Evolutionary conservation across 37 sponge, comb jelly and placozoan genomes (phyloP).

Genomic region (Lycopodina hypogea): DNA sequence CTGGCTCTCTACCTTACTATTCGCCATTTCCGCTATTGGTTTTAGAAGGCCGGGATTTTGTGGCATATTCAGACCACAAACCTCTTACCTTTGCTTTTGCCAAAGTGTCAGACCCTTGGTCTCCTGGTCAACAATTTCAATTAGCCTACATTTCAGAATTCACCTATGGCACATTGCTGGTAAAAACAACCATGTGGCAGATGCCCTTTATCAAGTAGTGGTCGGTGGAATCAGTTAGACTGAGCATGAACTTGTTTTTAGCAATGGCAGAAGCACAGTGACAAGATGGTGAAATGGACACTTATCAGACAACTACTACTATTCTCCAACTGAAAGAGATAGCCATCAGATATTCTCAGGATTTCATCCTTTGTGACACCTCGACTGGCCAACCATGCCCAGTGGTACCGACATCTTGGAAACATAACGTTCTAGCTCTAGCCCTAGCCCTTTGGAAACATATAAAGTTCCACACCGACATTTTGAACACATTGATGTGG

Average conservation of each 20-base stretch:
- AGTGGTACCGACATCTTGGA: constrained; percentile 23
- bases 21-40: constrained; percentile 48
- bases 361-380: constrained; percentile 28
- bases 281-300: constrained; percentile 18
- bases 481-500: no score
- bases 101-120: constrained; percentile 23
- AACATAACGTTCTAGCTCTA: constrained; percentile 21
- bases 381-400: constrained; percentile 31
- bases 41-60: constrained; percentile 35
- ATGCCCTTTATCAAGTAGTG: background rate
- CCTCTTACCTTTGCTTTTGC: constrained; percentile 36
- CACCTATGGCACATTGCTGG: constrained; percentile 18
- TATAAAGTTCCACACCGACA: no score
- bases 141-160: constrained; percentile 7
- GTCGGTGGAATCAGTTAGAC: background rate
- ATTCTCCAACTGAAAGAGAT: constrained; percentile 10
- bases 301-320: constrained; percentile 8
- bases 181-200: constrained; percentile 12
- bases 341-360: background rate
- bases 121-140: constrained; percentile 22
- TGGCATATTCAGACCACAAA: constrained; percentile 43
- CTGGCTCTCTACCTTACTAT: constrained; percentile 29
- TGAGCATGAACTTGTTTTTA: constrained; percentile 9
- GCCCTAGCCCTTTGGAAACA: no score
- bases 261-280: constrained; percentile 30